Conservation (phyloP, 2,797 vertebrate genomes). For the Orestias chungarensis region DNA sequence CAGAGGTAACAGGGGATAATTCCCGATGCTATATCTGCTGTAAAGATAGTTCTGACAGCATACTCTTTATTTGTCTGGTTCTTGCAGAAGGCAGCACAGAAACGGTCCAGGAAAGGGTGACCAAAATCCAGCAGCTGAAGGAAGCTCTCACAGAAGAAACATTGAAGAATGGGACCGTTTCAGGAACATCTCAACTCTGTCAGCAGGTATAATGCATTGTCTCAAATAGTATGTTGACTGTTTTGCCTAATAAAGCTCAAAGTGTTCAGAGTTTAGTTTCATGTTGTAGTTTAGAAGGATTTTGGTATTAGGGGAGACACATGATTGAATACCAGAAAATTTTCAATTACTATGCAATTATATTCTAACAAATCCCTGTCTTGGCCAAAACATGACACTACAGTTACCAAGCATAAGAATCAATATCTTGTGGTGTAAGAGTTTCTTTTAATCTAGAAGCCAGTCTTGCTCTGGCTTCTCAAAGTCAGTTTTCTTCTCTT, state of each 20-base stretch:
- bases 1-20: slow-evolving; percentile 63
- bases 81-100: slow-evolving; percentile 71
- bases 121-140: slow-evolving; percentile 75
- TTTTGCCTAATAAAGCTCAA: not conserved
- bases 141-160: slow-evolving; percentile 71
- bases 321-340: not conserved
- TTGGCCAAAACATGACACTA: too few species aligned
- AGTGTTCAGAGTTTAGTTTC: not conserved
- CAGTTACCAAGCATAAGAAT: too few species aligned
- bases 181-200: slow-evolving; percentile 51
- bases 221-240: not conserved
- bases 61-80: slow-evolving; percentile 4
- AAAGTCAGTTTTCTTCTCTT: too few species aligned
- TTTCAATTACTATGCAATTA: not conserved
- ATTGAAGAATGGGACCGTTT: slow-evolving; percentile 23
- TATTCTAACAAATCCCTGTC: too few species aligned
- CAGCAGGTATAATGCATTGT: slow-evolving; percentile 48
- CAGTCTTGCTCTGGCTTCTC: too few species aligned
- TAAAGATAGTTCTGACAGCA: not conserved
- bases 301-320: not conserved
- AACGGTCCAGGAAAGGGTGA: slow-evolving; percentile 69
- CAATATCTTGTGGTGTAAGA: too few species aligned
- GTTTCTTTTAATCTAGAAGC: too few species aligned
- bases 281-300: not conserved
- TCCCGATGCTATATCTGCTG: not conserved